Base-by-base conservation (phyloP, 2,113 vertebrate genomes). In the Trichechus manatus region DNA sequence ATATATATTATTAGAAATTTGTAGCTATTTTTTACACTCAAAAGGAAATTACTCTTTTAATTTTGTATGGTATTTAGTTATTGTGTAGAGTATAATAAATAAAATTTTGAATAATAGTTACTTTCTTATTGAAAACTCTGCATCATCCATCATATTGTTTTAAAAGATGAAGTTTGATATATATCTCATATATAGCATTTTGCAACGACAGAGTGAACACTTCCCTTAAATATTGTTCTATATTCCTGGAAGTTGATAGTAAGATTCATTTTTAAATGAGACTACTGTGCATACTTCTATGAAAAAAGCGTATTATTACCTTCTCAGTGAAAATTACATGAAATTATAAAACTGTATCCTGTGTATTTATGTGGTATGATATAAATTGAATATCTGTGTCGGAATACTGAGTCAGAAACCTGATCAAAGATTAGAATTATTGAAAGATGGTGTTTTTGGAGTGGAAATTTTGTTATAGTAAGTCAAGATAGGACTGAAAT, bases 391-490 rank as follows among this genome's bases (percentile, higher is more conserved):
- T 93, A 78, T 82, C 29, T 84, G 47, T 96, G 44, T 97, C 72
- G 94, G 84, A 97, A 96, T 95, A 94, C 39, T 96, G 14, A 94
- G 72, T 70, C 94, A 95, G 94, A 98, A 98, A 98, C 98, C 63
- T 96, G 93, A 97, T 97, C 87, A 98, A 97, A 97, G 87, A 91
- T 20, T 72, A 83, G 50, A 80, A 61, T 95, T 97, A 96, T 47
- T 94, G 44, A 95, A 97, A 97, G 86, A 31, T 14, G 8, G 29
- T 96, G 47, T 89, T 97, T 98, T 94, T 96, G 90, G 97, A 96
- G 89, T 96, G 84, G 83, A 97, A 92, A 95, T 98, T 97, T 96
- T 94, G 91, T 87, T 97, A 95, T 98, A 95, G 96, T 92, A 94
- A 94, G n/a, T 84, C 59, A 97, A 91, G 56, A 95, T 56, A 97